Evolutionary conservation across 1,140 invertebrate species (phyloP), one percentile per base, ranked within the genome.

Genomic region (Bombus waltoni): DNA sequence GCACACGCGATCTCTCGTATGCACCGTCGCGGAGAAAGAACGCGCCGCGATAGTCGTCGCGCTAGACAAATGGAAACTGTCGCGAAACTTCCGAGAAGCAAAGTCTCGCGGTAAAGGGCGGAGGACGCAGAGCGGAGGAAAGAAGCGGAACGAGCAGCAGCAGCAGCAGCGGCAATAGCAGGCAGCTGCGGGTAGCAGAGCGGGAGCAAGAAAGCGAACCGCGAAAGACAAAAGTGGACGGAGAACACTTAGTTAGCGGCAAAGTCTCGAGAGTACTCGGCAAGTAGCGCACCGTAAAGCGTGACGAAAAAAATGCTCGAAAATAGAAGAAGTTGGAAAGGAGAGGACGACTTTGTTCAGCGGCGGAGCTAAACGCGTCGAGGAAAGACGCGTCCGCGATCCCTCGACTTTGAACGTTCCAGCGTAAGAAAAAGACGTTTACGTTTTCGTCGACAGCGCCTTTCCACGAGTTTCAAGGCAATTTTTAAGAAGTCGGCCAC

Each of bases 221-320:
- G n/a, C 3, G 73, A 74, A 35, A 68, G 59, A 40, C 53, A 59
- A 57, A 75, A 74, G 79, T 81, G 84, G 74, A 87, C 57, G 57
- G n/a, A 83, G 85, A 77, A 85, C 83, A 74, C 84, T 85, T 85
- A 74, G 79, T 81, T 85, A 85, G 79, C 78, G 84, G 79, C 38
- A 44, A 85, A 85, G 79, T 75, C 78, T 85, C 35, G 62, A 85
- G 84, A 74, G 84, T 75, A 57, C 84, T 85, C 62, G 78, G n/a
- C 18, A 81, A 81, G 76, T 81, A 85, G 84, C 71, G 59, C 71
- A 42, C 44, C 59, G 79, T 85, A 81, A 85, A 85, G 57, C 84
- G 84, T 59, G 79, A 68, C 71, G 78, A 81, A 81, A 85, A 68
- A 62, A 85, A 85, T 85, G 77, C 66, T 62, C n/a, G 70, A 73